phyloP scores from a whole-genome alignment of 1,140 invertebrate species.

The Panulirus ornatus region DNA sequence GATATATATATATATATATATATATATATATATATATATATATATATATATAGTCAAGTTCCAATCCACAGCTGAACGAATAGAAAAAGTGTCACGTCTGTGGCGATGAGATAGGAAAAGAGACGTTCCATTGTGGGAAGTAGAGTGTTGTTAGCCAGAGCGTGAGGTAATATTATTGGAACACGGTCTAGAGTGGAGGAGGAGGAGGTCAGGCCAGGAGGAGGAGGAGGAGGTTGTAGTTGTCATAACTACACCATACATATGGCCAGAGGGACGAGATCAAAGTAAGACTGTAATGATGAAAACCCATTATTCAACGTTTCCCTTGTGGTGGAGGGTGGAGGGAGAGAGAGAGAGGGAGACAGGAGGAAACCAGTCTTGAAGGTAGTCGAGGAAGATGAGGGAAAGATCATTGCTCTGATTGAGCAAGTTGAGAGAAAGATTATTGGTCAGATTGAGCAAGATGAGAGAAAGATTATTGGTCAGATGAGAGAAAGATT shows the following conservation, averaged over 20 bases:
- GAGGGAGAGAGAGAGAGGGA: neutral
- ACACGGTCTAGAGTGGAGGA: no score
- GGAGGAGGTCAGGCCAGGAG: no score
- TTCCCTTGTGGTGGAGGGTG: neutral
- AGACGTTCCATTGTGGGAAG: no score
- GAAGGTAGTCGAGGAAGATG: neutral
- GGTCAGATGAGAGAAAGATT: neutral
- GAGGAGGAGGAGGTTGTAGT: no score
- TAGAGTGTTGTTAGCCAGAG: neutral
- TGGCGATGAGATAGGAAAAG: no score
- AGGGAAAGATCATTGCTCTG: neutral
- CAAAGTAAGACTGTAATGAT: no score
- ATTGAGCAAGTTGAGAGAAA: neutral
- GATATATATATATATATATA: neutral
- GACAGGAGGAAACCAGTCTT: neutral
- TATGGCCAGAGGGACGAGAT: no score
- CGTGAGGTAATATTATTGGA: neutral
- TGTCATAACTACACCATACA: neutral
- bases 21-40: neutral
- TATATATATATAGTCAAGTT: no score
- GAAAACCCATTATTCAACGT: no score
- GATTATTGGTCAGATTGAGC: neutral
- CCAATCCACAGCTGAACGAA: no score
- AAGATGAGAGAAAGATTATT: neutral
- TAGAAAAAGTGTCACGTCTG: no score